These are phyloP conservation scores for Amphibalanus amphitrite DNA, from an alignment of 1,140 invertebrate species.

Conservation along the genomic window DNA sequence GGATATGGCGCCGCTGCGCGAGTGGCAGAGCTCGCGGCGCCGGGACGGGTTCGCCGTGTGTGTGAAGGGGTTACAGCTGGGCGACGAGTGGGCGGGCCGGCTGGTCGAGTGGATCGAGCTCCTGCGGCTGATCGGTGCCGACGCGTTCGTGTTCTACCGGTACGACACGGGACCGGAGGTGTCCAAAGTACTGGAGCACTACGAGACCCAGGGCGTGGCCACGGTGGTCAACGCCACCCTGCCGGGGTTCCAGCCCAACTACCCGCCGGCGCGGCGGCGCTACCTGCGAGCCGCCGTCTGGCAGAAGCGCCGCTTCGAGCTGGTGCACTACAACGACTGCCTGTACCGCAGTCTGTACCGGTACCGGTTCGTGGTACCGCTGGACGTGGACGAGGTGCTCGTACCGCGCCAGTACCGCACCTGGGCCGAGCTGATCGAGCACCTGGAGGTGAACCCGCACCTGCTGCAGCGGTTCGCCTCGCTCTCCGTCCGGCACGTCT, in stretches of 20 bases:
- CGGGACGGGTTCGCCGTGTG: neutral
- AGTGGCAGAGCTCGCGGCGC: neutral
- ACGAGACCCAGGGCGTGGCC: neutral
- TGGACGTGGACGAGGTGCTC: slow-evolving; percentile 17
- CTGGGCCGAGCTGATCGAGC: slow-evolving; percentile 62
- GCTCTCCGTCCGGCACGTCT: slow-evolving; percentile 16
- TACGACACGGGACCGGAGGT: neutral
- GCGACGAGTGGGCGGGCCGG: neutral
- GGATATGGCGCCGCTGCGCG: neutral
- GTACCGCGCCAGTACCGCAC: slow-evolving; percentile 59
- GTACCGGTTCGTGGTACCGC: slow-evolving; percentile 16
- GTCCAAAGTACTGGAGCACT: neutral
- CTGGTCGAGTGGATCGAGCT: neutral
- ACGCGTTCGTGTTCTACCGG: neutral
- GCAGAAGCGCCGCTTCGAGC: slow-evolving; percentile 81
- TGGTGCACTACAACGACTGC: slow-evolving; percentile 94
- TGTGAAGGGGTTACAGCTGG: neutral
- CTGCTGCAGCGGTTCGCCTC: slow-evolving; percentile 15
- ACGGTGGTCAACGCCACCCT: slow-evolving; percentile 62
- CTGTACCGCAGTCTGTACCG: slow-evolving; percentile 81
- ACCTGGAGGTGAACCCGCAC: slow-evolving; percentile 30
- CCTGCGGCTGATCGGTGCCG: neutral
- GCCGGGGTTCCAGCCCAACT: slow-evolving; percentile 77
- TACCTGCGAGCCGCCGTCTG: slow-evolving; percentile 63
- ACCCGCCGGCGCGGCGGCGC: slow-evolving; percentile 67